These are phyloP conservation scores for Neoniphon sammara DNA, from an alignment of 2,797 vertebrate genomes.

Conservation along the genomic window DNA sequence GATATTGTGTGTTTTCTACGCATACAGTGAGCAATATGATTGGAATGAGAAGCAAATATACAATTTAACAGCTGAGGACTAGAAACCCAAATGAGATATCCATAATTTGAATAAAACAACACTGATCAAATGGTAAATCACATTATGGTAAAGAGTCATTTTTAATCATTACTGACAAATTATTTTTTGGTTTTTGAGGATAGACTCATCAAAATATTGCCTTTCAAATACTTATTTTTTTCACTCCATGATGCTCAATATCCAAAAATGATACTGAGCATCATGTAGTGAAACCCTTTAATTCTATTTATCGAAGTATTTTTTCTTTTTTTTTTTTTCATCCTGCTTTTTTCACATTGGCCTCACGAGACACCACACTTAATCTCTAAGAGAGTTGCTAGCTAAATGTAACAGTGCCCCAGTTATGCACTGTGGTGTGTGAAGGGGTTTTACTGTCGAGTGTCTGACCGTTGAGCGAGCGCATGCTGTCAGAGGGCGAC, in stretches of 20 bases:
- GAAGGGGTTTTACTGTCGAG: constrained; percentile 65
- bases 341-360: not conserved
- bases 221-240: not conserved
- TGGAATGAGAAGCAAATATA: not conserved
- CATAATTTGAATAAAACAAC: not conserved
- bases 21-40: not conserved
- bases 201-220: not conserved
- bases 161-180: no score
- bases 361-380: not conserved
- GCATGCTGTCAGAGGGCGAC: constrained; percentile 94
- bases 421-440: constrained; percentile 31
- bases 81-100: not conserved
- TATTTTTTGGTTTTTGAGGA: not conserved
- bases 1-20: not conserved
- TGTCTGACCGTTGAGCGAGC: constrained; percentile 94
- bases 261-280: no score
- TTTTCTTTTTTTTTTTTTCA: no score
- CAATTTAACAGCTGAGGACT: not conserved
- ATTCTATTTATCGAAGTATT: not conserved
- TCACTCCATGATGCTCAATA: no score
- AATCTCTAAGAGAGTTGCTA: not conserved
- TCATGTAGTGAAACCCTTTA: not conserved
- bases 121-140: not conserved
- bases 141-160: no score
- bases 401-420: constrained; percentile 29